Conservation (phyloP, 2,113 vertebrate genomes). For the Phocoena sinus region DNA sequence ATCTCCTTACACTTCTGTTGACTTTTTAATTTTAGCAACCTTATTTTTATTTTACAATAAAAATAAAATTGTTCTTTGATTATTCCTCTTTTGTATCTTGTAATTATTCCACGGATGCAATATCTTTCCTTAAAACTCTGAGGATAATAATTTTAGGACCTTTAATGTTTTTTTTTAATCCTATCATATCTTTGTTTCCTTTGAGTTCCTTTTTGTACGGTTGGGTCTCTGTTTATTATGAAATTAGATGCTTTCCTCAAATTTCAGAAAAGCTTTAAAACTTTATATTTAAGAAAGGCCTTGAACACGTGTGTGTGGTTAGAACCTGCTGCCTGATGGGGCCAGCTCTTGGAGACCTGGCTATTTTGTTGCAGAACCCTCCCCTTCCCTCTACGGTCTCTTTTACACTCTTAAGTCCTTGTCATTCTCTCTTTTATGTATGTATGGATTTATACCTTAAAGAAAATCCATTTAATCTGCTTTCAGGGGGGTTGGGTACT, state of each 20-base stretch:
- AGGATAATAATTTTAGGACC: background rate
- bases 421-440: background rate
- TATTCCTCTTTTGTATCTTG: background rate
- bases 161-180: background rate
- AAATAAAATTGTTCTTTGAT: background rate
- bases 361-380: background rate
- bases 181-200: background rate
- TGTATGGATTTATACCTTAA: background rate
- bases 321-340: background rate
- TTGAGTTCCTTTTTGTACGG: background rate
- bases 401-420: background rate
- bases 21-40: constrained; percentile 11
- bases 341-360: background rate
- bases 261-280: background rate
- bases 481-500: background rate
- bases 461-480: background rate
- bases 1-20: background rate
- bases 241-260: background rate
- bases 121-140: background rate
- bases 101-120: background rate
- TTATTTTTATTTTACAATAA: constrained; percentile 7
- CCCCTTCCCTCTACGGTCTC: background rate
- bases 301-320: background rate
- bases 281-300: background rate
- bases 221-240: background rate